These are phyloP conservation scores for Petrolisthes cinctipes DNA, from an alignment of 2,888 invertebrate species.

Conservation along the genomic window DNA sequence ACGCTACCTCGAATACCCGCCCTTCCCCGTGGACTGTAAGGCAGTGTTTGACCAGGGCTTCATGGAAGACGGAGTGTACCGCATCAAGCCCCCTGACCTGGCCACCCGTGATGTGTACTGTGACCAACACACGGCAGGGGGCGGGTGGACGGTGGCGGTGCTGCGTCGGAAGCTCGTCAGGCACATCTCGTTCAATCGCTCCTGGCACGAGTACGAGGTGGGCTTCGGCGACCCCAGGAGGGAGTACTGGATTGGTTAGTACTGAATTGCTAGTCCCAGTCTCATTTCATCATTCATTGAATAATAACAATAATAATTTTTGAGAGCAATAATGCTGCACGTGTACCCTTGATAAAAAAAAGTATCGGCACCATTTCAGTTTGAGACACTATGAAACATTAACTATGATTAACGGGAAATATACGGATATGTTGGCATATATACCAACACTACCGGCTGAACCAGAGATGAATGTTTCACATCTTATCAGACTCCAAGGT, in stretches of 20 bases:
- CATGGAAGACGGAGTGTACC: constrained; percentile 63
- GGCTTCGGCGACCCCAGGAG: constrained; percentile 64
- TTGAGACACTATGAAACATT: too few species aligned
- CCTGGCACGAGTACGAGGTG: constrained; percentile 63
- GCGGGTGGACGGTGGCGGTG: constrained; percentile 65
- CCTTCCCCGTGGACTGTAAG: constrained; percentile 64
- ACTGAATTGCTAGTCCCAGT: too few species aligned
- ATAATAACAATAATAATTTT: too few species aligned
- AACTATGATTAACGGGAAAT: too few species aligned
- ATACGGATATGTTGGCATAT: too few species aligned
- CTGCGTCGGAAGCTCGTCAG: constrained; percentile 59
- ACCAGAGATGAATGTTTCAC: too few species aligned
- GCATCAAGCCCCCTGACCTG: constrained; percentile 62
- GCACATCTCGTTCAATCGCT: constrained; percentile 64
- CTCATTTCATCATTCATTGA: too few species aligned
- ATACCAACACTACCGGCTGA: too few species aligned
- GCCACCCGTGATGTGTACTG: constrained; percentile 62
- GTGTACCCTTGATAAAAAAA: too few species aligned
- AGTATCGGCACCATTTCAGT: too few species aligned
- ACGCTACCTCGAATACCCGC: constrained; percentile 63
- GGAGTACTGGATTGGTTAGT: constrained; percentile 65
- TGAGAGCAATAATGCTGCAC: too few species aligned
- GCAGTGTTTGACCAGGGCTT: constrained; percentile 62
- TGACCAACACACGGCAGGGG: constrained; percentile 63
- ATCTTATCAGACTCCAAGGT: too few species aligned